A percentile compares a stretch with the other conserved stretches of the same genome.
These are phyloP conservation scores for Orycteropus afer DNA, from an alignment of 2,113 vertebrate genomes.

Conservation along the genomic window DNA sequence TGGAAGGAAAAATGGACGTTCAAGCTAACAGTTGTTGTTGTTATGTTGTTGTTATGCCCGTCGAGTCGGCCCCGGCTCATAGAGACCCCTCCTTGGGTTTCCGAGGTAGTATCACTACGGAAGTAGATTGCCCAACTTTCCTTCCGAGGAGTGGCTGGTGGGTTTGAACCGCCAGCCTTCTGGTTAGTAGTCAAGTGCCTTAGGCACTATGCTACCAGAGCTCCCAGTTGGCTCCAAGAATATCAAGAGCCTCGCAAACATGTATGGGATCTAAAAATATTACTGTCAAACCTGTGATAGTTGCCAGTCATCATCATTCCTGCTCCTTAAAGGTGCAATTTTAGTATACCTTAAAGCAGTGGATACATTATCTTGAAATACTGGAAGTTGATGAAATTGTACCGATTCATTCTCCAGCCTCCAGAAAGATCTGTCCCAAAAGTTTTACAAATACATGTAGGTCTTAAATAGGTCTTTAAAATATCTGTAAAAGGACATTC, in stretches of 20 bases:
- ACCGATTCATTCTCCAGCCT: conserved; percentile 27
- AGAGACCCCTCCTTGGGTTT: too few species aligned
- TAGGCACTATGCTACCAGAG: too few species aligned
- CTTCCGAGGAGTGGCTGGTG: too few species aligned
- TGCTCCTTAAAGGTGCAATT: conserved; percentile 2
- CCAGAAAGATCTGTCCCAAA: not conserved
- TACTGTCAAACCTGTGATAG: conserved; percentile 6
- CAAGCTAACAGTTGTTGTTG: not conserved
- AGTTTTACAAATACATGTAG: conserved; percentile 46
- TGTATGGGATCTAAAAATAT: not conserved
- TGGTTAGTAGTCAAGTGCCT: too few species aligned
- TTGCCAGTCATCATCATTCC: not conserved
- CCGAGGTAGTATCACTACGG: too few species aligned
- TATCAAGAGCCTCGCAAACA: not conserved
- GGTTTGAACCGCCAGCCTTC: too few species aligned
- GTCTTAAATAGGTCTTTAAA: conserved; percentile 61
- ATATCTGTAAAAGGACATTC: conserved; percentile 12
- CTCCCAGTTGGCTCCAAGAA: not conserved
- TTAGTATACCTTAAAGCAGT: not conserved
- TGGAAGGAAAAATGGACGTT: conserved; percentile 47
- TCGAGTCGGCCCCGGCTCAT: too few species aligned
- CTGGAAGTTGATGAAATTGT: not conserved
- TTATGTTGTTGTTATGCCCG: too few species aligned
- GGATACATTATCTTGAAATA: conserved; percentile 22
- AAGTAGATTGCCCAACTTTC: too few species aligned